A percentile compares a stretch with the other conserved stretches of the same genome.
Conservation (phyloP, 2,888 invertebrate genomes). For the Dicycla oo region DNA sequence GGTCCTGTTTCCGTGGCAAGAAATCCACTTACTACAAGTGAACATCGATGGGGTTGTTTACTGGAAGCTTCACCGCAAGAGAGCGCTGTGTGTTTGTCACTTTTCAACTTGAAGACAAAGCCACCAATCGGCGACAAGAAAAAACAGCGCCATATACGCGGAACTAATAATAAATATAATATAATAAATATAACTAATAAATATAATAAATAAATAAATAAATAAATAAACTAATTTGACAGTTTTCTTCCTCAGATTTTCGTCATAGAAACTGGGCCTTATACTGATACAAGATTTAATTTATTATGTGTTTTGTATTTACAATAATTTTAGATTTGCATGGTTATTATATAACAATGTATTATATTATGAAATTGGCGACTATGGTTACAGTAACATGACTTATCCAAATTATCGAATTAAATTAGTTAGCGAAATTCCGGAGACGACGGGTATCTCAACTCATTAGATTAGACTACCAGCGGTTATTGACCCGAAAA, state of each 20-base stretch:
- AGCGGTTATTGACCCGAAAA: neutral
- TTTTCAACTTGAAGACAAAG: too few relatives aligned
- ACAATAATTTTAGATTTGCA: slow-evolving; percentile 16
- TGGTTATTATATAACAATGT: slow-evolving; percentile 6
- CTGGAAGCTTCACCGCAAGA: too few relatives aligned
- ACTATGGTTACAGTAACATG: neutral
- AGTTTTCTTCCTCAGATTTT: neutral
- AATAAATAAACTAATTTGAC: too few relatives aligned
- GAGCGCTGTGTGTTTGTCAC: too few relatives aligned
- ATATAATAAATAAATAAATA: too few relatives aligned
- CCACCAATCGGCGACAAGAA: too few relatives aligned
- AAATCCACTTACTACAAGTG: neutral
- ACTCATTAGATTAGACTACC: too few relatives aligned
- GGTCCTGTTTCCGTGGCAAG: neutral
- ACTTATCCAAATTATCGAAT: neutral
- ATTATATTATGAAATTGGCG: neutral
- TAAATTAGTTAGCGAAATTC: neutral
- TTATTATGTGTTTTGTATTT: neutral
- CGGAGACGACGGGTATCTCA: neutral
- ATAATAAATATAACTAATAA: too few relatives aligned
- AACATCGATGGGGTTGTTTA: too few relatives aligned
- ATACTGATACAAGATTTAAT: neutral
- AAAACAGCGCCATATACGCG: too few relatives aligned
- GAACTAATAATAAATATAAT: too few relatives aligned
- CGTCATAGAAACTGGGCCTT: neutral